phyloP scores from a whole-genome alignment of 2,888 invertebrate species.

The Notocelia uddmanniana region DNA sequence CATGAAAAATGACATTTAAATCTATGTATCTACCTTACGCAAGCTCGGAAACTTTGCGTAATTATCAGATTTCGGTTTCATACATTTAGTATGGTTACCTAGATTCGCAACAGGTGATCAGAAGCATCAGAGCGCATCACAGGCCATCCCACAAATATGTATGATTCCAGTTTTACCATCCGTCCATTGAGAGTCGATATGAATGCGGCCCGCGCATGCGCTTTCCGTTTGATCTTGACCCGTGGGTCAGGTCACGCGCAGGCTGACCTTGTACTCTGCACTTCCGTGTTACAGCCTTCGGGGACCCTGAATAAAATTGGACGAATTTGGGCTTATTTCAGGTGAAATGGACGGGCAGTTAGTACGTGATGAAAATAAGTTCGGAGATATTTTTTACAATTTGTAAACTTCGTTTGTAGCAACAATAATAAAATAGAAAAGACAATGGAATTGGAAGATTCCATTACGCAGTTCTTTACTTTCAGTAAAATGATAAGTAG shows the following conservation, averaged over 20 bases:
- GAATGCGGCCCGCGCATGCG: background rate
- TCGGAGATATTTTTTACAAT: background rate
- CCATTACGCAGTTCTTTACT: background rate
- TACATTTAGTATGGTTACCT: no score
- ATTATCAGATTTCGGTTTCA: no score
- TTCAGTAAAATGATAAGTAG: background rate
- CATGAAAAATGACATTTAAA: no score
- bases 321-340: background rate
- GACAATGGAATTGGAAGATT: background rate
- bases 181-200: constrained; percentile 2
- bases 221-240: background rate
- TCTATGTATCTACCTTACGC: no score
- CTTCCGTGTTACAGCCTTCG: background rate
- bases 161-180: background rate
- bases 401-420: background rate
- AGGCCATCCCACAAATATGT: no score
- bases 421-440: background rate
- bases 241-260: constrained; percentile 2
- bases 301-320: background rate
- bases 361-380: background rate
- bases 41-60: no score
- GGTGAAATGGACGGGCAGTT: background rate
- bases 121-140: no score
- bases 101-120: no score
- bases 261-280: background rate